These are phyloP conservation scores for Cotesia typhae DNA, from an alignment of 1,140 invertebrate species.

Conservation along the genomic window DNA sequence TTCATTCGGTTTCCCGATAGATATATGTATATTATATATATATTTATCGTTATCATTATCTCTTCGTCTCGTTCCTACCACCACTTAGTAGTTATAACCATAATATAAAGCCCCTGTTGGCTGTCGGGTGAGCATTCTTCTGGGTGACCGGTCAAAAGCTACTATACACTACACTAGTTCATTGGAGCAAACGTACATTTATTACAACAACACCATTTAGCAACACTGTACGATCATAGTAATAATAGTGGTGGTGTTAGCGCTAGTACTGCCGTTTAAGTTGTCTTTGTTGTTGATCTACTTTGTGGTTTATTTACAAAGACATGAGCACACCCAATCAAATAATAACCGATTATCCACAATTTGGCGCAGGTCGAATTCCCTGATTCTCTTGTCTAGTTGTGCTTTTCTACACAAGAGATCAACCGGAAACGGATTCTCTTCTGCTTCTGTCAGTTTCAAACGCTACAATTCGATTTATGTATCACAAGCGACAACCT, in stretches of 20 bases:
- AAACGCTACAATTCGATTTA: conserved; percentile 24
- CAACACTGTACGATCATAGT: conserved; percentile 2
- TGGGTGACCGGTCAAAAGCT: conserved; percentile 47
- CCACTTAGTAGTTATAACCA: background rate
- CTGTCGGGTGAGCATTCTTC: conserved; percentile 36
- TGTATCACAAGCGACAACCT: background rate
- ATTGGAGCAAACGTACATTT: conserved; percentile 28
- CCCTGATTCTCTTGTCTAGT: no score
- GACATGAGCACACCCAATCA: background rate
- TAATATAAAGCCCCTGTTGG: background rate
- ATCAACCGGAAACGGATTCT: conserved; percentile 26
- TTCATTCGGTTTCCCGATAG: no score
- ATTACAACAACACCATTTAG: conserved; percentile 5
- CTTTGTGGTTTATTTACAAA: no score
- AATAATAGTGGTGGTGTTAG: no score
- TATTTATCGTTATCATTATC: no score
- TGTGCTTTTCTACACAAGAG: conserved; percentile 8
- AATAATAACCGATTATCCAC: background rate
- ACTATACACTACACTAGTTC: background rate
- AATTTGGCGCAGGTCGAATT: no score
- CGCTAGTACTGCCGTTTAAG: no score
- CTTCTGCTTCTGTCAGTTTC: conserved; percentile 20
- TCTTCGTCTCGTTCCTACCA: no score
- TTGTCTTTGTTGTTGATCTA: no score
- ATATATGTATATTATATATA: no score